phyloP scores from a whole-genome alignment of 2,113 vertebrate species.

The Thunnus thynnus region DNA sequence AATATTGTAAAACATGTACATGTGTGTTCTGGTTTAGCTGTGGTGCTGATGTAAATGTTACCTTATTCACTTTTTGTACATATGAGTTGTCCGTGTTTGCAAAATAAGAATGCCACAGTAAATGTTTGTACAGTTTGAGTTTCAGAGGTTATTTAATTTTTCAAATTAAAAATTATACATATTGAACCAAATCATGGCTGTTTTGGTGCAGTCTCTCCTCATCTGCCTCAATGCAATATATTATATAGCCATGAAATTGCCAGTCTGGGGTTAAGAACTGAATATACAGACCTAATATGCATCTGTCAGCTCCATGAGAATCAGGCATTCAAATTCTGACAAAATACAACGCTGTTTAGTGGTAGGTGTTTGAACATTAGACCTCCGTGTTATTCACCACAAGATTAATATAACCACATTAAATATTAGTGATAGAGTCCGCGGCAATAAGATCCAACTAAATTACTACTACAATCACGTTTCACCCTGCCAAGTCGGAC shows the following conservation, averaged over 20 bases:
- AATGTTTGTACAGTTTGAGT: conserved; percentile 62
- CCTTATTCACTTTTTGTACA: conserved; percentile 43
- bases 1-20: conserved; percentile 35
- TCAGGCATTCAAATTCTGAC: neutral
- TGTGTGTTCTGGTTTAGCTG: neutral
- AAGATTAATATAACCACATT: neutral
- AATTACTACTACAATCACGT: conserved; percentile 23
- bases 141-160: conserved; percentile 68
- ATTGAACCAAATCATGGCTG: neutral
- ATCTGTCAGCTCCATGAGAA: neutral
- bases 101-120: conserved; percentile 38
- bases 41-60: conserved; percentile 35
- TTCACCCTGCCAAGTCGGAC: neutral
- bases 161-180: conserved; percentile 68
- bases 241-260: neutral
- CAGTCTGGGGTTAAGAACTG: neutral
- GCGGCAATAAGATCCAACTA: neutral
- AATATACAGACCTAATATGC: too few species aligned
- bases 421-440: neutral
- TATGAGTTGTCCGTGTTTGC: conserved; percentile 17
- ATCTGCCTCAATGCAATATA: neutral
- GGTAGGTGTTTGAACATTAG: neutral
- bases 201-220: neutral
- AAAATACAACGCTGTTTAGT: neutral
- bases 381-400: neutral